phyloP scores from a whole-genome alignment of 2,888 invertebrate species.

The Dyspetes luteomarginatus region DNA sequence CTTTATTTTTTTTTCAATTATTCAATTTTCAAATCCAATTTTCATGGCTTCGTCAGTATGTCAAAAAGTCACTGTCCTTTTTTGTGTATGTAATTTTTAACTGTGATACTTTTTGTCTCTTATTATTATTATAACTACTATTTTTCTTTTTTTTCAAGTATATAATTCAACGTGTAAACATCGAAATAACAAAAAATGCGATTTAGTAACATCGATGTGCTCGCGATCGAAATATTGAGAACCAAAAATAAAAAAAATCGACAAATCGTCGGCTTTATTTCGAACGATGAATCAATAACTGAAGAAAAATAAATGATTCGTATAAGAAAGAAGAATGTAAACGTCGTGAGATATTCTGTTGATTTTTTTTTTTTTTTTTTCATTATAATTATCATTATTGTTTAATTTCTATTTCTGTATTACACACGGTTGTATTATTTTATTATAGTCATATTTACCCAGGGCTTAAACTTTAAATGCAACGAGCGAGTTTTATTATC shows the following conservation, averaged over 20 bases:
- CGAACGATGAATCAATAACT: background rate
- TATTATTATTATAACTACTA: background rate
- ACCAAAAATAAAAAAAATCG: too few relatives aligned
- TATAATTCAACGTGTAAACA: too few relatives aligned
- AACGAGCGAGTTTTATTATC: conserved; percentile 66
- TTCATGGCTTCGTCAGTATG: background rate
- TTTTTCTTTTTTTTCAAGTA: background rate
- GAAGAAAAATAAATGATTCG: conserved; percentile 1
- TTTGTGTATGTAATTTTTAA: background rate
- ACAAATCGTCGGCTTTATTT: background rate
- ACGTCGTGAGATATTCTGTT: conserved; percentile 40
- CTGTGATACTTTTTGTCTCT: background rate
- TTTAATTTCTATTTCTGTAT: conserved; percentile 62
- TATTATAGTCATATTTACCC: conserved; percentile 76
- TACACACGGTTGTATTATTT: conserved; percentile 67
- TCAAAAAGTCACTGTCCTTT: background rate
- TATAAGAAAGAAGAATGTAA: conserved; percentile 53
- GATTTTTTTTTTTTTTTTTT: conserved; percentile 20
- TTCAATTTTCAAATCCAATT: background rate
- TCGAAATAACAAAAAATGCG: background rate
- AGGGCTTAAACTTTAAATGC: conserved; percentile 74
- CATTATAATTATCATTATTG: conserved; percentile 34
- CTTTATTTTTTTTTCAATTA: background rate
- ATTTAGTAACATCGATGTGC: too few relatives aligned
- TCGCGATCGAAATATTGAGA: too few relatives aligned